A percentile compares a stretch with the other conserved stretches of the same genome.
Evolutionary conservation across 2,113 vertebrate species (phyloP).

Genomic region (Corvus cornix): DNA sequence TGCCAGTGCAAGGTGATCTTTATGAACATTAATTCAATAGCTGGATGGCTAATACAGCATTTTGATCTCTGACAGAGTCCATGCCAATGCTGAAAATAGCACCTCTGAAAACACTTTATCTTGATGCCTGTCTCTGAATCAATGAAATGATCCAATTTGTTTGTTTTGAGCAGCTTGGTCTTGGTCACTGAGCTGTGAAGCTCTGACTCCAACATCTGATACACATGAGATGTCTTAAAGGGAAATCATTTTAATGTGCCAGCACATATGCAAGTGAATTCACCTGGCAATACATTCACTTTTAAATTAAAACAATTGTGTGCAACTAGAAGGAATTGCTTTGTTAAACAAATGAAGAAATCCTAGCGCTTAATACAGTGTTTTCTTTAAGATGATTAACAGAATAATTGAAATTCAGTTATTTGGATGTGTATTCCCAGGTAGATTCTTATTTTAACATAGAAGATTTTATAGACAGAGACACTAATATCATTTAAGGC

Average conservation of each 20-base stretch:
- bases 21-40: neutral
- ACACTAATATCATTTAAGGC: slow-evolving; percentile 4
- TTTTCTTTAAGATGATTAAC: neutral
- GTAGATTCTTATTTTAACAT: neutral
- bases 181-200: slow-evolving; percentile 43
- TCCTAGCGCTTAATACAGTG: neutral
- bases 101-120: slow-evolving; percentile 20
- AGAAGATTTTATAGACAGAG: neutral
- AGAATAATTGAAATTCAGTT: neutral
- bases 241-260: slow-evolving; percentile 30
- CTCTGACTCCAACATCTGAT: neutral
- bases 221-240: slow-evolving; percentile 19
- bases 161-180: slow-evolving; percentile 6
- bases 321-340: neutral
- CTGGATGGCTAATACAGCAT: neutral
- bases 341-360: neutral
- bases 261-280: neutral
- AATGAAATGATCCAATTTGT: slow-evolving; percentile 38
- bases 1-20: neutral
- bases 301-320: neutral
- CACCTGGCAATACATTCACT: neutral
- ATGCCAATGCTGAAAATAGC: slow-evolving; percentile 46
- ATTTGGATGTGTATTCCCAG: neutral
- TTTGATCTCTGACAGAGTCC: neutral
- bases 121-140: neutral